Base-by-base conservation (phyloP, 1,140 invertebrate species). In the Caenorhabditis tropicalis region DNA sequence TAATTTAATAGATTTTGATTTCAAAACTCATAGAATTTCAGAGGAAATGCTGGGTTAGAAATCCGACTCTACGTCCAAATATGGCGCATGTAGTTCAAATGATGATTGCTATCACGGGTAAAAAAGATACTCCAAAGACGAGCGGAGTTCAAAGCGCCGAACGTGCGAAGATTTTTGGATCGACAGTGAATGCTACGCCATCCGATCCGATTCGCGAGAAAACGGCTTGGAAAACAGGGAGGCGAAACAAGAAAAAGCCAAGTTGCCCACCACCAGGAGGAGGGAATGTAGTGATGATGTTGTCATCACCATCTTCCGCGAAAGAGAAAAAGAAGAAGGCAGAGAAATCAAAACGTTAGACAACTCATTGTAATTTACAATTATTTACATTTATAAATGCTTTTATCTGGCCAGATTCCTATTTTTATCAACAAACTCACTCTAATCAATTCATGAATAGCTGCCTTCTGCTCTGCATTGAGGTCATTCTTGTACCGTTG, bases 401-500 rank as follows among this genome's bases (percentile, higher is more conserved):
- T n/a, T n/a, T n/a, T n/a, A n/a, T n/a, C n/a, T n/a, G n/a, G n/a
- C n/a, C n/a, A n/a, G n/a, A n/a, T n/a, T n/a, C n/a, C n/a, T n/a
- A n/a, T n/a, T n/a, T n/a, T n/a, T n/a, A n/a, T n/a, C n/a, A 19
- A 12, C 21, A 56, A 79, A 87, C 86, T 82, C 16, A 91, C 90
- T 84, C 90, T 88, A 15, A 91, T 49, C 19, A 91, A 82, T 15
- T 91, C 88, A 15, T 88, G 21, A 36, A 90, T 82, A 1, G 86
- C 81, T 24, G 89, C 53, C 16, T 85, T 85, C 80, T 90, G 89
- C 29, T 90, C 88, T 19, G 56, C 81, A 70, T 58, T 90, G 21
- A 90, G 58, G 36, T 91, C 89, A 46, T 53, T 86, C 36, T 88
- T 98, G 91, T 99, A 99, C 84, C 96, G 93, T 92, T 99, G 96